A percentile compares a stretch with the other conserved stretches of the same genome.
These are phyloP conservation scores for Sander vitreus DNA, from an alignment of 2,113 vertebrate genomes.

Conservation along the genomic window DNA sequence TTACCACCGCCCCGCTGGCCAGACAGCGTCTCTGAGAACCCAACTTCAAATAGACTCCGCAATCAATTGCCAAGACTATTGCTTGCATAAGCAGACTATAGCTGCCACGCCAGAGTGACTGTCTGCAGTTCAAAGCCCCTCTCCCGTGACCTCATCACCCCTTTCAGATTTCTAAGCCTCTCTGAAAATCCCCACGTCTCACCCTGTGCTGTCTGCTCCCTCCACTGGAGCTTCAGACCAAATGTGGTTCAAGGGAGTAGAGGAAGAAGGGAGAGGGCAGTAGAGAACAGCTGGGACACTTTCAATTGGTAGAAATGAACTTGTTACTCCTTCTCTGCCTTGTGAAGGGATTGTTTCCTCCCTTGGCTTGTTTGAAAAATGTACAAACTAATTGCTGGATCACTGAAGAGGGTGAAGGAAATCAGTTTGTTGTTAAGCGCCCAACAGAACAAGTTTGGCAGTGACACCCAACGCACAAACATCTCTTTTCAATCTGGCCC, in stretches of 20 bases:
- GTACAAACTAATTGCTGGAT: conserved; percentile 38
- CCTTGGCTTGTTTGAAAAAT: conserved; percentile 1
- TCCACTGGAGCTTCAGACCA: background rate
- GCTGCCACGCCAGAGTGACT: conserved; percentile 18
- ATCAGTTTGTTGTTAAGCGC: background rate
- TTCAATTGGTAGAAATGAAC: conserved; percentile 26
- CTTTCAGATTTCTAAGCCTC: conserved; percentile 42
- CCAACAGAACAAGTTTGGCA: conserved; percentile 3
- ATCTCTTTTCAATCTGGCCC: conserved; percentile 33
- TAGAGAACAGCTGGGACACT: conserved; percentile 13
- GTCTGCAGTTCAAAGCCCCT: conserved; percentile 40
- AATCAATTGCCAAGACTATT: conserved; percentile 28
- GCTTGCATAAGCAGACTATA: conserved; percentile 43
- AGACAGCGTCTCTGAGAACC: conserved; percentile 18
- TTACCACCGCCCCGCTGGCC: background rate
- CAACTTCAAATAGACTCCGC: conserved; percentile 40
- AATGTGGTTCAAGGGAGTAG: background rate
- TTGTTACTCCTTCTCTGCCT: background rate
- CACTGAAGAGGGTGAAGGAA: conserved; percentile 8
- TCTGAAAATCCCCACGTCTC: conserved; percentile 40
- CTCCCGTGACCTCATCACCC: conserved; percentile 42
- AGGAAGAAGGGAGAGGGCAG: conserved; percentile 2
- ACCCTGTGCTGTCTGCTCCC: background rate
- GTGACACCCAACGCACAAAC: conserved; percentile 19
- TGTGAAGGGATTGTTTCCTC: conserved; percentile 33